phyloP scores from a whole-genome alignment of 2,113 vertebrate species.

The Oreotrochilus melanogaster region DNA sequence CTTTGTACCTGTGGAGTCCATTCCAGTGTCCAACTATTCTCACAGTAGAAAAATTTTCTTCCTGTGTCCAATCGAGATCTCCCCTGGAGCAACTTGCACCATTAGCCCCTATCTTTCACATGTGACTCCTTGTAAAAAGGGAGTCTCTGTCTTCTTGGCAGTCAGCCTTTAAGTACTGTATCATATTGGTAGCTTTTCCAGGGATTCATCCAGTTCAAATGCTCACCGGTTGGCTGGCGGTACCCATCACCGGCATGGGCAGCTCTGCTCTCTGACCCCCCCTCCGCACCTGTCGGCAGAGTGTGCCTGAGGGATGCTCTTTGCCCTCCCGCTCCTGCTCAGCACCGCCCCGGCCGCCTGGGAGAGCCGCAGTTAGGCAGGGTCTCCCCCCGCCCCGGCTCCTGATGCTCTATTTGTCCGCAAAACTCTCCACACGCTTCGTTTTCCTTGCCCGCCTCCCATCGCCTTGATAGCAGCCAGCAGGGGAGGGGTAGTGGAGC shows the following conservation, averaged over 20 bases:
- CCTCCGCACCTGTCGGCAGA: fast-evolving
- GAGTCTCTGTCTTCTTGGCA: too few species aligned
- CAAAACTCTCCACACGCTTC: background rate
- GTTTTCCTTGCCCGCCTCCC: background rate
- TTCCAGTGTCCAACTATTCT: too few species aligned
- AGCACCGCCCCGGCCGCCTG: fast-evolving
- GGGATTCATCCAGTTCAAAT: background rate
- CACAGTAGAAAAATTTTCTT: too few species aligned
- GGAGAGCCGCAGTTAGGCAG: background rate
- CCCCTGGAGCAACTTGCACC: too few species aligned
- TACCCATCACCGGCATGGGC: fast-evolving
- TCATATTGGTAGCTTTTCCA: fast-evolving
- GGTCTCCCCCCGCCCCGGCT: background rate
- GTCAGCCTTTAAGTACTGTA: too few species aligned
- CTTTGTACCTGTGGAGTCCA: too few species aligned
- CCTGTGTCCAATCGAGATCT: too few species aligned
- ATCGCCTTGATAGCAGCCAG: background rate
- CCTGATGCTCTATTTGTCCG: fast-evolving
- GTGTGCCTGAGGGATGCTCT: background rate
- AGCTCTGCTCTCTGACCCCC: background rate
- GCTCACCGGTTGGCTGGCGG: fast-evolving
- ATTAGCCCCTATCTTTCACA: too few species aligned
- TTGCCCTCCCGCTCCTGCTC: background rate
- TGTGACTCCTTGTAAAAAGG: too few species aligned
- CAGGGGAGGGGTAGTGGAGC: background rate